A percentile compares a stretch with the other conserved stretches of the same genome.
Evolutionary conservation across 2,888 invertebrate genomes (phyloP).

Genomic region (Adelphocoris suturalis): DNA sequence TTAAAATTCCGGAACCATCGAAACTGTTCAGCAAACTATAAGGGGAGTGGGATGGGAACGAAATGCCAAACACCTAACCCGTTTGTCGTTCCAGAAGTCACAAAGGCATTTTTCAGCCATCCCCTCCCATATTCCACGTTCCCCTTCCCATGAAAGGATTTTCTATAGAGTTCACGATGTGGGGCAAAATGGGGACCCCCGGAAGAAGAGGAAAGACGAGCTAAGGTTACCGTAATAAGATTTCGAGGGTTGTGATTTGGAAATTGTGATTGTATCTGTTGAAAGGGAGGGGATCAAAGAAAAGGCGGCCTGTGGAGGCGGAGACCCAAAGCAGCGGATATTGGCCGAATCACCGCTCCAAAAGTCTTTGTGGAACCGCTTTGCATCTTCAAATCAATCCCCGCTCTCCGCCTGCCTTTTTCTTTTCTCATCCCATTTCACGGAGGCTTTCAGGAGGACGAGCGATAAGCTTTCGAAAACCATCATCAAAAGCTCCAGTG

Average conservation of each 20-base stretch:
- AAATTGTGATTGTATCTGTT: conserved; percentile 74
- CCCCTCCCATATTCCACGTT: conserved; percentile 14
- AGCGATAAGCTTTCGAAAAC: conserved; percentile 66
- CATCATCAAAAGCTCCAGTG: conserved; percentile 55
- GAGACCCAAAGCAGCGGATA: conserved; percentile 68
- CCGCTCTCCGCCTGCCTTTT: conserved; percentile 44
- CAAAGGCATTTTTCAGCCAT: conserved; percentile 20
- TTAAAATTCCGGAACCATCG: too few relatives aligned
- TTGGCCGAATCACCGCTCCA: conserved; percentile 72
- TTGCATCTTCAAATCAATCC: conserved; percentile 66
- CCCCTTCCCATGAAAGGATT: not conserved
- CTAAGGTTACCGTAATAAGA: conserved; percentile 71
- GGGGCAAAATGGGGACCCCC: conserved; percentile 8
- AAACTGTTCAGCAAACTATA: too few relatives aligned
- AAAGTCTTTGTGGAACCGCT: conserved; percentile 67
- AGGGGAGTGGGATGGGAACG: not conserved
- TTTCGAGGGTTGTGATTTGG: conserved; percentile 73
- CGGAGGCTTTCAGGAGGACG: not conserved
- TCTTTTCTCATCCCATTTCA: conserved; percentile 55
- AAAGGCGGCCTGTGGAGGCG: conserved; percentile 40
- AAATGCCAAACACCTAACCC: conserved; percentile 11
- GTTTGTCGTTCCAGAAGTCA: not conserved
- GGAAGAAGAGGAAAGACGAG: conserved; percentile 38
- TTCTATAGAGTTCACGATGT: conserved; percentile 45
- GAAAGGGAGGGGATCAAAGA: conserved; percentile 58